Percentiles rank a stretch among this genome's conserved stretches.
Conservation (phyloP, 1,140 invertebrate species). For the Rhopalosiphum padi region DNA sequence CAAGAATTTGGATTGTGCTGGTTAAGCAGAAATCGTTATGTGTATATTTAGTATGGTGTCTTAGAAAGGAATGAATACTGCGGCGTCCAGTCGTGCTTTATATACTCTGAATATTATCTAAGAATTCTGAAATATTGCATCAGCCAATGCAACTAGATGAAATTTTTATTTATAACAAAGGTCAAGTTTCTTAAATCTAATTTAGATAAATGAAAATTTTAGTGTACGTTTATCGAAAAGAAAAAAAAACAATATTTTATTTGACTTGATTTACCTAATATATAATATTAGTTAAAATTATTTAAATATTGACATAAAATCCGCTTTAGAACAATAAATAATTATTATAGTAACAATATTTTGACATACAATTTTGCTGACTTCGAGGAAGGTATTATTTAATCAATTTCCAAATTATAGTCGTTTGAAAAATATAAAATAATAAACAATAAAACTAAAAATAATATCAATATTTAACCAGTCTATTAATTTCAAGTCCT, state of each 20-base stretch:
- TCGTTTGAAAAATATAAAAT: background rate
- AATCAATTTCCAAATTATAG: background rate
- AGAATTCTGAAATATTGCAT: conserved; percentile 32
- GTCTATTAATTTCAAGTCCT: background rate
- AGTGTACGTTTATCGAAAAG: background rate
- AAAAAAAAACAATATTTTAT: background rate
- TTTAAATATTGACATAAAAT: background rate
- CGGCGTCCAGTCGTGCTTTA: background rate
- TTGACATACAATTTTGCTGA: background rate
- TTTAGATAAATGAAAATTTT: conserved; percentile 32
- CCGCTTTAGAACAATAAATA: background rate
- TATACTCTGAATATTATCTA: conserved; percentile 44
- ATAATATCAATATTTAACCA: background rate
- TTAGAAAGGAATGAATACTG: conserved; percentile 35
- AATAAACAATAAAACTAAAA: background rate
- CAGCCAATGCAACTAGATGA: conserved; percentile 10
- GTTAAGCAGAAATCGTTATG: conserved; percentile 27
- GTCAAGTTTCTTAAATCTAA: conserved; percentile 37
- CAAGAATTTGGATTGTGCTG: conserved; percentile 16
- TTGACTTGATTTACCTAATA: background rate
- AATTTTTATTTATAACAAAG: conserved; percentile 39
- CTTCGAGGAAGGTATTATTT: background rate
- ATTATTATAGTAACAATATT: background rate
- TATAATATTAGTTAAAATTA: background rate
- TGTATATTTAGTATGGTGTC: conserved; percentile 36